Evolutionary conservation across 2,797 vertebrate species (phyloP).

Genomic region (Artibeus lituratus): DNA sequence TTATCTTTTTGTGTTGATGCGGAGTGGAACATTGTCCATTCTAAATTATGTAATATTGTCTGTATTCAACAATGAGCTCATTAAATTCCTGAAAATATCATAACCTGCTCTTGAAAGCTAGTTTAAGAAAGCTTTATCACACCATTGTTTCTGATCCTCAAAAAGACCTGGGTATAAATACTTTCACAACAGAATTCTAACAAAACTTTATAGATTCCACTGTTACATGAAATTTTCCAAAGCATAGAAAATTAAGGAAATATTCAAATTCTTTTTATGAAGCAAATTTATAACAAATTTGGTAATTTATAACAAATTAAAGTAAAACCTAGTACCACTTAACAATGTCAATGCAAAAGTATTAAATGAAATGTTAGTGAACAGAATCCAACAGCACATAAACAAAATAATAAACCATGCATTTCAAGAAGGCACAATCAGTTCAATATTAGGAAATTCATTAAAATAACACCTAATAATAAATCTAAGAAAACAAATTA

Average conservation of each 20-base stretch:
- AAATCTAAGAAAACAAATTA: neutral
- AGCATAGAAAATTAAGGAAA: neutral
- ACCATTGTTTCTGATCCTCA: neutral
- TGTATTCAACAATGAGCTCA: neutral
- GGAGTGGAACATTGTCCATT: neutral
- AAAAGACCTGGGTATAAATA: neutral
- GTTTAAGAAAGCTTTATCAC: neutral
- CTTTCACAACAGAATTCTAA: neutral
- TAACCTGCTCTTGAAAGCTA: neutral
- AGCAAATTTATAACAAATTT: neutral
- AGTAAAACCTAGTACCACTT: neutral
- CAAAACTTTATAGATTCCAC: neutral
- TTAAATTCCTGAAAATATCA: neutral
- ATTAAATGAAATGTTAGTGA: neutral
- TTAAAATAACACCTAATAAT: neutral
- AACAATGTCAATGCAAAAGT: neutral
- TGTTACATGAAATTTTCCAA: neutral
- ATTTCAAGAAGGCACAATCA: neutral
- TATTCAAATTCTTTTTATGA: neutral
- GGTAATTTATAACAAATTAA: neutral
- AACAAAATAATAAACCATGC: neutral
- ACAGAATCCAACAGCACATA: neutral
- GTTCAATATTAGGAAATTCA: neutral
- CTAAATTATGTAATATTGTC: neutral
- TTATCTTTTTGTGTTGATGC: neutral